Base-by-base conservation (phyloP, 2,113 vertebrate species). In the Pholis gunnellus region DNA sequence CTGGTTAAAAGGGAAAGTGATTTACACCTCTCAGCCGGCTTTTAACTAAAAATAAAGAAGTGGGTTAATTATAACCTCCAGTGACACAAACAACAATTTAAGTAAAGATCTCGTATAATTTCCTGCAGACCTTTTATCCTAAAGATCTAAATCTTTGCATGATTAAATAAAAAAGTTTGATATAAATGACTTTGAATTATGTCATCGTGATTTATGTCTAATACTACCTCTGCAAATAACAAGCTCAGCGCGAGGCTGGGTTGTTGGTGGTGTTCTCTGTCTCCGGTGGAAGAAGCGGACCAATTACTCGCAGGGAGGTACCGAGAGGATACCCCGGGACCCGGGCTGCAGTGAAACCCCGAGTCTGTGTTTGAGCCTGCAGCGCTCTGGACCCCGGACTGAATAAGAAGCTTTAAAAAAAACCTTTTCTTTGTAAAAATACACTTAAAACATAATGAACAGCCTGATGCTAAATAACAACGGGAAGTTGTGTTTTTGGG, bases 31-130 rank as follows among this genome's bases (percentile, higher is more conserved):
- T 52, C 86, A 83, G 79, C 76, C 69, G 54, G 61, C 65, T 72
- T 83, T 78, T 72, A 86, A 72, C 75, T 52, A 2, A 76, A 72
- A 77, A 5, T 13, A 9, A 11, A n/a, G 6, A 54, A 42, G 27
- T 15, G 34, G 50, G 29, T 61, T 86, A 88, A 90, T 91, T 86
- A 87, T n/a, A 91, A 82, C 70, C 10, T 81, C 0, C 4, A 36
- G 63, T 40, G 81, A 57, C 72, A 14, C 61, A 82, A 84, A 79
- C 84, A 72, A 38, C 64, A 42, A 83, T 88, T 85, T 85, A 40
- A 71, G 46, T 17, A 15, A 54, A 71, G 79, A 67, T 66, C 44
- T 15, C 69, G 78, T 79, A 5, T 85, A 65, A 75, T 79, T 72
- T 73, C 1, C 17, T 11, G 38, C 59, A 71, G 46, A 63, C 2